Conservation (phyloP, 1,140 invertebrate species). For the Hylaeus volcanicus region DNA sequence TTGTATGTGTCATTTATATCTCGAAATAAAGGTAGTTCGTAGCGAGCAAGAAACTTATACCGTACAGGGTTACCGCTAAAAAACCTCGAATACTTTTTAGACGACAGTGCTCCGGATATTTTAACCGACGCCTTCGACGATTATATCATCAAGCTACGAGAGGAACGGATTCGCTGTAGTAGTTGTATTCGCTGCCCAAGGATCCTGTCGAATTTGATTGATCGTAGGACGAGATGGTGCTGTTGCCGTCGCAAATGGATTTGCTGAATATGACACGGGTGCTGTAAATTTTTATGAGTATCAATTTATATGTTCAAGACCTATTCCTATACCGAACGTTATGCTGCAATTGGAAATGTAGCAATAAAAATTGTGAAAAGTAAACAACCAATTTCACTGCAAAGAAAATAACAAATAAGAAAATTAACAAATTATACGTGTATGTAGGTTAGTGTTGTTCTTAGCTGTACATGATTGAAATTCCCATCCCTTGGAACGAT, state of each 20-base stretch:
- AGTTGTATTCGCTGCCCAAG: slow-evolving; percentile 74
- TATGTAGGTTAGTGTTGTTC: not conserved
- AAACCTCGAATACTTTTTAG: slow-evolving; percentile 69
- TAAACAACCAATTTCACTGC: not conserved
- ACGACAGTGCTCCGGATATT: slow-evolving; percentile 68
- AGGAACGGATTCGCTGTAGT: slow-evolving; percentile 79
- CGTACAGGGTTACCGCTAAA: slow-evolving; percentile 71
- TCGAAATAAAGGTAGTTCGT: slow-evolving; percentile 27
- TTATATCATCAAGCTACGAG: slow-evolving; percentile 74
- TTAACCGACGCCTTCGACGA: slow-evolving; percentile 57
- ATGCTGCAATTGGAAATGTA: not conserved
- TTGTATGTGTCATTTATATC: slow-evolving; percentile 4
- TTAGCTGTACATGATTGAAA: too few relatives aligned
- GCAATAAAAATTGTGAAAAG: slow-evolving; percentile 12
- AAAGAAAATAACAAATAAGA: not conserved
- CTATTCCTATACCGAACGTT: not conserved
- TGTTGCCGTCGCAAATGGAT: slow-evolving; percentile 78
- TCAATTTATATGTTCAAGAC: not conserved
- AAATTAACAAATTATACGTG: not conserved
- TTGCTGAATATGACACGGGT: slow-evolving; percentile 74
- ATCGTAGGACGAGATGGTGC: slow-evolving; percentile 79
- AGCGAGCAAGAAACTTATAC: slow-evolving; percentile 68
- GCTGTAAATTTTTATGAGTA: slow-evolving; percentile 66
- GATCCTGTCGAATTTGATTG: slow-evolving; percentile 80
- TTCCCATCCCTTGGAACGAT: too few relatives aligned